Percentiles rank a stretch among this genome's conserved stretches.
phyloP scores from a whole-genome alignment of 2,797 vertebrate species.

The Periophthalmus magnuspinnatus region DNA sequence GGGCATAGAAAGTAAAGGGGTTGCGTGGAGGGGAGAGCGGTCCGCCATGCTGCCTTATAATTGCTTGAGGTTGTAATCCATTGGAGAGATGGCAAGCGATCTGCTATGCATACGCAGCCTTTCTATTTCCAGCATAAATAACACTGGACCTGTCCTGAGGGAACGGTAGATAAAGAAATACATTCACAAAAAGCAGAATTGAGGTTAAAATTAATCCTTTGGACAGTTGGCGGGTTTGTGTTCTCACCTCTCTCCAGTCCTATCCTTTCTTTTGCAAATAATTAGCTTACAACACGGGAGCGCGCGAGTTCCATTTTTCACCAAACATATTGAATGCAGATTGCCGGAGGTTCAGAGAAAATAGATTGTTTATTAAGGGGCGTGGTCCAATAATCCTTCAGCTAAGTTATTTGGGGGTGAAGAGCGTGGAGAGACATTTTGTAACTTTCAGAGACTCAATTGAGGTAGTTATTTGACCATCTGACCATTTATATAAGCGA shows the following conservation, averaged over 20 bases:
- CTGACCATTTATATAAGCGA: too few relatives aligned
- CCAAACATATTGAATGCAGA: conserved; percentile 85
- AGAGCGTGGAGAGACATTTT: too few relatives aligned
- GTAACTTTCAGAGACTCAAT: too few relatives aligned
- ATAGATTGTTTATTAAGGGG: conserved; percentile 76
- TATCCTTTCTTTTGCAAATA: conserved; percentile 70
- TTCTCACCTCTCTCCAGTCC: conserved; percentile 42
- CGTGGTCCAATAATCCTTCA: too few relatives aligned
- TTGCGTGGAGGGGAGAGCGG: conserved; percentile 23
- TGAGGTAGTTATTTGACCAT: too few relatives aligned
- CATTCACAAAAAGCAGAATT: conserved; percentile 57
- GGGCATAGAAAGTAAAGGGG: conserved; percentile 22
- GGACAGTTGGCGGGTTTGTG: conserved; percentile 67
- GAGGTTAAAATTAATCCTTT: conserved; percentile 78
- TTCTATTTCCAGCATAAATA: conserved; percentile 69
- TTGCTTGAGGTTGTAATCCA: conserved; percentile 69
- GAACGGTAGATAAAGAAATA: conserved; percentile 71
- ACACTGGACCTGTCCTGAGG: conserved; percentile 66
- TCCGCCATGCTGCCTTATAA: conserved; percentile 57
- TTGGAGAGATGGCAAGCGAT: conserved; percentile 64
- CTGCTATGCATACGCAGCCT: conserved; percentile 59
- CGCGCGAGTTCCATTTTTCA: conserved; percentile 76
- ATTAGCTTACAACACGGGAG: conserved; percentile 78
- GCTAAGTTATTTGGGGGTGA: too few relatives aligned
- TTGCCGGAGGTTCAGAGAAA: conserved; percentile 81